These are phyloP conservation scores for Bellardia pandia DNA, from an alignment of 2,888 invertebrate genomes.

Conservation along the genomic window DNA sequence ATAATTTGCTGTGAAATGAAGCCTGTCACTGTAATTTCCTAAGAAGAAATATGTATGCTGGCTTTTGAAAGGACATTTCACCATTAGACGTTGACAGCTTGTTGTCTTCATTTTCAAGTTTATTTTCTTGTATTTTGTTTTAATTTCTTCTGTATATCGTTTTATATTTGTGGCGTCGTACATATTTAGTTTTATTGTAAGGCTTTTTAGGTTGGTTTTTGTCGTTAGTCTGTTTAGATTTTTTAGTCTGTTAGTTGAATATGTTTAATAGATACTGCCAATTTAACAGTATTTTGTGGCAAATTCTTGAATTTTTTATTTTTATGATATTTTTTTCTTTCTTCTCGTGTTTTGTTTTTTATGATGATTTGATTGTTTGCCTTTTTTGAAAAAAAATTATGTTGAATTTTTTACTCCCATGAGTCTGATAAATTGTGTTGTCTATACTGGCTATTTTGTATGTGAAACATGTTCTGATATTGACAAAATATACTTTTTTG, in stretches of 20 bases:
- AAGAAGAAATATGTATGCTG: background rate
- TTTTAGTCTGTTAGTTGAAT: background rate
- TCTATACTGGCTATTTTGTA: slow-evolving; percentile 1
- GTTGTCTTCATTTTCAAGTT: slow-evolving; percentile 45
- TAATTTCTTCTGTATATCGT: slow-evolving; percentile 23
- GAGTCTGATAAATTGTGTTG: background rate
- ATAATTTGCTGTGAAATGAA: too few relatives aligned
- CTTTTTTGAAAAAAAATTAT: slow-evolving; percentile 5
- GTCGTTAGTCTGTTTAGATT: background rate
- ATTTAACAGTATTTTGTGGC: slow-evolving; percentile 43
- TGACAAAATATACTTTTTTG: background rate
- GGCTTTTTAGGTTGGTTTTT: background rate
- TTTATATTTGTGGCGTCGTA: background rate
- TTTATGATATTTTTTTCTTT: background rate
- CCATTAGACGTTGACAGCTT: slow-evolving; percentile 43
- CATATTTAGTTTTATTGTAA: slow-evolving; percentile 14
- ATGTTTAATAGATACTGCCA: background rate
- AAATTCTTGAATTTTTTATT: slow-evolving; percentile 1
- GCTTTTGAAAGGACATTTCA: slow-evolving; percentile 8
- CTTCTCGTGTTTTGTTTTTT: background rate
- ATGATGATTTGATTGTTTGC: background rate
- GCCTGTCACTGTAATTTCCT: too few relatives aligned
- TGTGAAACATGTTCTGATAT: slow-evolving; percentile 9
- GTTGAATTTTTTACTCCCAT: background rate
- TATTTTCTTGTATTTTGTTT: slow-evolving; percentile 9